phyloP scores from a whole-genome alignment of 2,888 invertebrate species.

The Gastrophysa polygoni region DNA sequence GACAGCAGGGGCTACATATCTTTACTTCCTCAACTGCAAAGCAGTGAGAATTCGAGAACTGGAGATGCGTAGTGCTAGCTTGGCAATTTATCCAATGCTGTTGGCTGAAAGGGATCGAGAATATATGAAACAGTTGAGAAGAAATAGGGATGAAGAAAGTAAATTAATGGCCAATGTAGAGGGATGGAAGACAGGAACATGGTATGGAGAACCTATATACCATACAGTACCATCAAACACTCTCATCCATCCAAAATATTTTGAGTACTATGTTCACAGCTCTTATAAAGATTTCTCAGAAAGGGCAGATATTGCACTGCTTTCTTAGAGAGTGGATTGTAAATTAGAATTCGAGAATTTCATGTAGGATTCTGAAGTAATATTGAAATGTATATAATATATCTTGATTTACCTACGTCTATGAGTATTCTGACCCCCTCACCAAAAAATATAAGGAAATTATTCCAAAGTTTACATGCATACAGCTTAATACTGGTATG shows the following conservation, averaged over 20 bases:
- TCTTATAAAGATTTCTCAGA: conserved; percentile 61
- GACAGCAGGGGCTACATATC: conserved; percentile 63
- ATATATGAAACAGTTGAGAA: conserved; percentile 78
- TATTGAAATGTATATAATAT: no score
- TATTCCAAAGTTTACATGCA: no score
- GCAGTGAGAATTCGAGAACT: conserved; percentile 64
- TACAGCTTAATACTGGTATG: no score
- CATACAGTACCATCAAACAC: conserved; percentile 69
- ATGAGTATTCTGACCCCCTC: no score
- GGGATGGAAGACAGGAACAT: conserved; percentile 91
- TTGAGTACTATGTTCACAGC: conserved; percentile 76
- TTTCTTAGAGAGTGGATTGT: no score
- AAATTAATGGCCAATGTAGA: conserved; percentile 89
- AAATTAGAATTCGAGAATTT: no score
- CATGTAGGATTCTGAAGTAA: no score
- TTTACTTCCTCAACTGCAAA: conserved; percentile 65
- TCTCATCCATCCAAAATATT: conserved; percentile 67
- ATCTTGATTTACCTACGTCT: no score
- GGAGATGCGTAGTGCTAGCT: conserved; percentile 78
- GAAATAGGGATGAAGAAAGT: conserved; percentile 82
- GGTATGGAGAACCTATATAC: conserved; percentile 83
- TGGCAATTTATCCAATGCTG: conserved; percentile 78
- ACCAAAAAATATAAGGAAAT: no score
- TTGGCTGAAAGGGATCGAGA: conserved; percentile 85
- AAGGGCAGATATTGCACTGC: conserved; percentile 62